phyloP scores from a whole-genome alignment of 1,140 invertebrate genomes.

The Habropoda laboriosa region DNA sequence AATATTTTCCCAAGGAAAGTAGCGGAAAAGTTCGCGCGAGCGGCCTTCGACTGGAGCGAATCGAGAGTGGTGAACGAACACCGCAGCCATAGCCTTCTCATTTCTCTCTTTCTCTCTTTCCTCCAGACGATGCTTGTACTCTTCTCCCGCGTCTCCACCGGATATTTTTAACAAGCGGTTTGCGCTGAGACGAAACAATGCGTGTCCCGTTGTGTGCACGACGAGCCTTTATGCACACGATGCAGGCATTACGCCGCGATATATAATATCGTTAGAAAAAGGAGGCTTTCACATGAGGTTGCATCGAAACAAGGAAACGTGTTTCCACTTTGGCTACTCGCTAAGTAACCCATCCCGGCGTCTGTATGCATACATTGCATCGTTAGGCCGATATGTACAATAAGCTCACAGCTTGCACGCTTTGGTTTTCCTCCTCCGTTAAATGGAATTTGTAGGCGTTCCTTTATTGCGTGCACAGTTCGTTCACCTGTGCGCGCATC shows the following conservation, averaged over 20 bases:
- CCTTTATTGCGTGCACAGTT: neutral
- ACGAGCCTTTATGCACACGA: slow-evolving; percentile 13
- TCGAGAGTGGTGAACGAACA: slow-evolving; percentile 61
- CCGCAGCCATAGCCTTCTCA: neutral
- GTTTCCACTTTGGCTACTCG: slow-evolving; percentile 11
- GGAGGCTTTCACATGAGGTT: slow-evolving; percentile 13
- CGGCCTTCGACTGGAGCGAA: slow-evolving; percentile 30
- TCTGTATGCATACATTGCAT: neutral
- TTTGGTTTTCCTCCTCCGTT: neutral
- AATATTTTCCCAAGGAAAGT: slow-evolving; percentile 54
- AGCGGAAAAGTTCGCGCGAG: slow-evolving; percentile 33
- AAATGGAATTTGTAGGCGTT: slow-evolving; percentile 19
- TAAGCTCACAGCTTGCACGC: slow-evolving; percentile 17
- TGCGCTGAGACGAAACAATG: slow-evolving; percentile 68
- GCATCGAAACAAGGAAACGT: slow-evolving; percentile 29
- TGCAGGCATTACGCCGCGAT: slow-evolving; percentile 8
- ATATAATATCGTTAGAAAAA: slow-evolving; percentile 6
- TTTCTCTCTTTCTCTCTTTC: neutral
- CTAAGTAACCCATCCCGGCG: neutral
- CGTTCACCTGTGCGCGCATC: neutral
- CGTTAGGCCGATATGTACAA: slow-evolving; percentile 12
- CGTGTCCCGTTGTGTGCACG: slow-evolving; percentile 22
- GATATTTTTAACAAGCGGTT: slow-evolving; percentile 72
- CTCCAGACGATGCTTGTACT: slow-evolving; percentile 28
- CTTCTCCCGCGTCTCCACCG: slow-evolving; percentile 45